Percentiles rank a stretch among this genome's conserved stretches.
Conservation (phyloP, 2,113 vertebrate species). For the Heterochromis multidens region DNA sequence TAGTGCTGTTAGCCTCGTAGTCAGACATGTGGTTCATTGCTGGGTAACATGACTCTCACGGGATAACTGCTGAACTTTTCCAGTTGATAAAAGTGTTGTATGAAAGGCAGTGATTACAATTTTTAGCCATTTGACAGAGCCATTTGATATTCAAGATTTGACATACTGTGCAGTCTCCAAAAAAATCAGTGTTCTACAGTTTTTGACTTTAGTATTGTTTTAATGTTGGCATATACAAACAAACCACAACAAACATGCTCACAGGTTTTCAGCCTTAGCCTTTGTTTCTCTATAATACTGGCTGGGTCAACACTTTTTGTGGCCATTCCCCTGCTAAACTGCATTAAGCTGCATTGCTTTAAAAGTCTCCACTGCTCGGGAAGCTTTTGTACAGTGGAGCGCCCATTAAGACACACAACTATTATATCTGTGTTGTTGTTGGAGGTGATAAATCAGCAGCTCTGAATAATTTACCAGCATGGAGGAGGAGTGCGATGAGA, state of each 20-base stretch:
- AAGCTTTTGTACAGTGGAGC: slow-evolving; percentile 4
- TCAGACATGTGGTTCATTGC: background rate
- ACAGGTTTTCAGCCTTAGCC: background rate
- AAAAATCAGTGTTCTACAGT: background rate
- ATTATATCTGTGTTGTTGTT: slow-evolving; percentile 59
- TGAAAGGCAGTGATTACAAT: background rate
- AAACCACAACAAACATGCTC: background rate
- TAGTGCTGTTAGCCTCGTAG: background rate
- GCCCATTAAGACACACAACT: slow-evolving; percentile 48
- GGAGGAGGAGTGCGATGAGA: slow-evolving; percentile 18
- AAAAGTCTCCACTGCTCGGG: slow-evolving; percentile 23
- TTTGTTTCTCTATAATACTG: background rate
- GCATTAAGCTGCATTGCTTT: slow-evolving; percentile 7
- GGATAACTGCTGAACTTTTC: background rate
- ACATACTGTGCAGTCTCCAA: background rate
- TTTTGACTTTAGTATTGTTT: background rate
- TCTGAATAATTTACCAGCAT: slow-evolving; percentile 68
- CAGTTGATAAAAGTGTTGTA: background rate
- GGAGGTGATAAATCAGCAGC: slow-evolving; percentile 65
- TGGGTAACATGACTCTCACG: background rate
- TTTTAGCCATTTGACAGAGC: background rate
- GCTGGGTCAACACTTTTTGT: background rate
- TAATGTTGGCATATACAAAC: background rate
- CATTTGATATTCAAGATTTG: background rate
- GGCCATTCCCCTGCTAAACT: background rate